phyloP scores from a whole-genome alignment of 2,113 vertebrate genomes.

The Tupaia tana region DNA sequence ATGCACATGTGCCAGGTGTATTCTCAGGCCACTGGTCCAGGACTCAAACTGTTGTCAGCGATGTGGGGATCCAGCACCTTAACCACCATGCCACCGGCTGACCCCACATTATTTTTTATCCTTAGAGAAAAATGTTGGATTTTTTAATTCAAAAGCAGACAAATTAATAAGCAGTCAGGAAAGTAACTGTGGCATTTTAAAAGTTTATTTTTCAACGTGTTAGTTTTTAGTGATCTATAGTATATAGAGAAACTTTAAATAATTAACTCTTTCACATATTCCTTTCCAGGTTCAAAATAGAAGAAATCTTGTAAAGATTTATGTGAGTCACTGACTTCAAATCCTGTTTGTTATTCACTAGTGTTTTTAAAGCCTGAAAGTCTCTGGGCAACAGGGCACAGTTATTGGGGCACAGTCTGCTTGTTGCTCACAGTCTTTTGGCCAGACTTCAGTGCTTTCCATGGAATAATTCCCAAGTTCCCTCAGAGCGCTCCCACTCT shows the following conservation, averaged over 20 bases:
- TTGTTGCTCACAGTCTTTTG: neutral
- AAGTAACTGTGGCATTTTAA: neutral
- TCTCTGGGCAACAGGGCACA: neutral
- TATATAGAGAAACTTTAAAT: neutral
- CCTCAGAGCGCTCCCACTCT: neutral
- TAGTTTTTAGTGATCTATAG: neutral
- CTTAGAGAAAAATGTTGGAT: neutral
- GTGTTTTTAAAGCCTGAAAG: neutral
- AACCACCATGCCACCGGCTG: too few species aligned
- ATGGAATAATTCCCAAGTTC: neutral
- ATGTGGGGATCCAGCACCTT: too few species aligned
- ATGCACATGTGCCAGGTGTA: too few species aligned
- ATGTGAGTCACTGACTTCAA: neutral
- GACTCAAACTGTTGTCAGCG: too few species aligned
- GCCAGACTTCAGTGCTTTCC: neutral
- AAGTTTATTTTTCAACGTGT: neutral
- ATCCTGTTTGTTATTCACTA: neutral
- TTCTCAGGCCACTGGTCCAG: too few species aligned
- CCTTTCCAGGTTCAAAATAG: neutral
- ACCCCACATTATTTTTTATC: too few species aligned
- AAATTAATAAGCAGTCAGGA: neutral
- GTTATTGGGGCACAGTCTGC: too few species aligned
- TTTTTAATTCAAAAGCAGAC: neutral
- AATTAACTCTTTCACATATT: neutral
- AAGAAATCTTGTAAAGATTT: neutral